phyloP scores from a whole-genome alignment of 2,888 invertebrate species.

The Lypha dubia region DNA sequence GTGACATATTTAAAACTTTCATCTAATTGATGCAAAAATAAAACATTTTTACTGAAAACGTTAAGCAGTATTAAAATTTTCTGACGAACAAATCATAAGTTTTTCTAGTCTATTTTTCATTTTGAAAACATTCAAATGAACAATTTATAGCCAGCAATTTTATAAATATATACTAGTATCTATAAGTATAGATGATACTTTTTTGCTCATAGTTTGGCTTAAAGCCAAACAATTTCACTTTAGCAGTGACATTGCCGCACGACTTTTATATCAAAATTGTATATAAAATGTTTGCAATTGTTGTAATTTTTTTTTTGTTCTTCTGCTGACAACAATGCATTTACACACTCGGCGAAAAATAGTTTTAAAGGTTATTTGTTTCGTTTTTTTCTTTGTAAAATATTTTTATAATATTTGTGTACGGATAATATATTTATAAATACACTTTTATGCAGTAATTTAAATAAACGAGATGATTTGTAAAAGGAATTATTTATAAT shows the following conservation, averaged over 20 bases:
- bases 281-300: constrained; percentile 45
- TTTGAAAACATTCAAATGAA: constrained; percentile 24
- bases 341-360: constrained; percentile 56
- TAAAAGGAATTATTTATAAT: constrained; percentile 23
- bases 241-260: constrained; percentile 71
- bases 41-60: background rate
- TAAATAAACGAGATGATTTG: constrained; percentile 57
- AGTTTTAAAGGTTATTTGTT: constrained; percentile 32
- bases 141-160: constrained; percentile 6
- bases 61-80: constrained; percentile 46
- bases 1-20: constrained; percentile 45
- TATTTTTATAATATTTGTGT: constrained; percentile 40
- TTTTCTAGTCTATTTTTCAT: constrained; percentile 8
- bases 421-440: constrained; percentile 18
- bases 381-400: background rate
- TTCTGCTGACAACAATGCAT: constrained; percentile 41
- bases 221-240: constrained; percentile 69
- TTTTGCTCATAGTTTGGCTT: constrained; percentile 35
- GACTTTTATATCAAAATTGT: constrained; percentile 61
- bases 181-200: background rate
- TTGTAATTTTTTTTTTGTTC: constrained; percentile 33
- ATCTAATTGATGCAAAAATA: constrained; percentile 1
- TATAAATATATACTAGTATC: background rate
- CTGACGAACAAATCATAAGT: constrained; percentile 37
- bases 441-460: constrained; percentile 43